Percentiles rank a stretch among this genome's conserved stretches.
phyloP scores from a whole-genome alignment of 2,888 invertebrate species.

The Eueremaeus valkanovi region DNA sequence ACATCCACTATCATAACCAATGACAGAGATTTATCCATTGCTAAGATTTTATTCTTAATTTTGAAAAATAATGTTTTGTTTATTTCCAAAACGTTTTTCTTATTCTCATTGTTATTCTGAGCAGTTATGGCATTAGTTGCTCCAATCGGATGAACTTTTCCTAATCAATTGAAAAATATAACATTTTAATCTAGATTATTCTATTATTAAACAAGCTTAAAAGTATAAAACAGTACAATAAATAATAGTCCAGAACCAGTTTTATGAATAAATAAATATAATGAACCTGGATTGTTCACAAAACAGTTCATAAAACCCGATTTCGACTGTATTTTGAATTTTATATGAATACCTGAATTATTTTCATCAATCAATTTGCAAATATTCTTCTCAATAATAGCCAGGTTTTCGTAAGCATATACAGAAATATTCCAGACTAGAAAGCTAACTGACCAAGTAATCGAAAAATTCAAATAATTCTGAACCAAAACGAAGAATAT shows the following conservation, averaged over 20 bases:
- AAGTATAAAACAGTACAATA: background rate
- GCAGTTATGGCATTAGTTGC: too few species aligned
- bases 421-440: conserved; percentile 13
- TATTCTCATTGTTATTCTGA: background rate
- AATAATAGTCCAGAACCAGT: background rate
- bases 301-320: too few species aligned
- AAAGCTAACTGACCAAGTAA: background rate
- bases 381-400: background rate
- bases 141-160: background rate
- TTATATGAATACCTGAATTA: background rate
- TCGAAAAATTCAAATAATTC: background rate
- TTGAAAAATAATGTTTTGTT: background rate
- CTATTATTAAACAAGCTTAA: too few species aligned
- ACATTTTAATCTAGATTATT: too few species aligned
- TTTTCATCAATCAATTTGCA: background rate
- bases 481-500: background rate
- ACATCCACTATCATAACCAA: background rate
- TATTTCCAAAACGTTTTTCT: background rate
- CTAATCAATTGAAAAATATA: background rate
- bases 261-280: too few species aligned
- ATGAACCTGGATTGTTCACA: too few species aligned
- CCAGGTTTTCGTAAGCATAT: background rate
- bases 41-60: background rate
- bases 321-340: too few species aligned
- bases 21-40: background rate